Evolutionary conservation across 2,797 vertebrate species (phyloP).

Genomic region (Huso huso): DNA sequence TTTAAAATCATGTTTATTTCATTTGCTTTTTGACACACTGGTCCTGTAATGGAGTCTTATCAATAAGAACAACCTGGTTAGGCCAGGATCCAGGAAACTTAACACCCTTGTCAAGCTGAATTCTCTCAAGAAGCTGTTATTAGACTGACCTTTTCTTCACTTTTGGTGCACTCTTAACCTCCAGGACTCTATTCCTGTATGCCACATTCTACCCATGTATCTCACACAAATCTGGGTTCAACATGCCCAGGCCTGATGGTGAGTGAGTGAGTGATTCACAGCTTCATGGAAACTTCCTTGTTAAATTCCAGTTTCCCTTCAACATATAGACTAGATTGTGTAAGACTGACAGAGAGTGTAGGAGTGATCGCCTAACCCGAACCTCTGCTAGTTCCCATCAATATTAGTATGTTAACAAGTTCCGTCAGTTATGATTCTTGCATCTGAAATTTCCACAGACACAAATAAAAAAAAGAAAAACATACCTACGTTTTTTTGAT

Average conservation of each 20-base stretch:
- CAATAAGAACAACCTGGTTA: no score
- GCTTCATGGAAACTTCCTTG: no score
- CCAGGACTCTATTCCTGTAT: slow-evolving; percentile 35
- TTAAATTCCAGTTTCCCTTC: no score
- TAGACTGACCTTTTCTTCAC: slow-evolving; percentile 26
- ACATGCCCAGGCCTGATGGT: neutral
- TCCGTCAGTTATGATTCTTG: no score
- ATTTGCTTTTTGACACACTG: neutral
- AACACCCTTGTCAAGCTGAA: neutral
- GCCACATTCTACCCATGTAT: neutral
- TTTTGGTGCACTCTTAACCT: slow-evolving; percentile 38
- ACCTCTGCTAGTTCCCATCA: no score
- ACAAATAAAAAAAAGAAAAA: no score
- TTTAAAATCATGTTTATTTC: neutral
- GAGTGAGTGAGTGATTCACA: neutral
- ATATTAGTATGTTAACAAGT: no score
- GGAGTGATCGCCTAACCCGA: no score
- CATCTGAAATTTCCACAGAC: no score
- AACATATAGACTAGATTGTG: no score
- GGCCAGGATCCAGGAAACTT: neutral
- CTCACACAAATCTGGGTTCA: neutral
- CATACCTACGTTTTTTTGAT: no score
- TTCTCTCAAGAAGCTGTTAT: neutral
- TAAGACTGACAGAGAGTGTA: no score
- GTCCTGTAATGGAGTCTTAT: neutral